Evolutionary conservation across 2,797 vertebrate genomes (phyloP).

Genomic region (Malacoraja senta): DNA sequence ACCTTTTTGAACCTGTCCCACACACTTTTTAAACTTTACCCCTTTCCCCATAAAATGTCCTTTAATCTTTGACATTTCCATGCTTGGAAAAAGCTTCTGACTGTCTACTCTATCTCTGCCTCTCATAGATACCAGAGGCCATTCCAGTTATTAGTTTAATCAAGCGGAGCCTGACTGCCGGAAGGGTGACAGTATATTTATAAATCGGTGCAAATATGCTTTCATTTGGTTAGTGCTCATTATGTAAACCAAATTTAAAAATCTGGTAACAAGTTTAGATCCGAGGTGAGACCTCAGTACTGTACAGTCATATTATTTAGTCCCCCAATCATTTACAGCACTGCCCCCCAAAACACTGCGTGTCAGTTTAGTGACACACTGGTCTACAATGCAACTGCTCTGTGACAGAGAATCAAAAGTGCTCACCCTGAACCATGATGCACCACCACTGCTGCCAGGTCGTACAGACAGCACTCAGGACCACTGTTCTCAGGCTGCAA

Average conservation of each 20-base stretch:
- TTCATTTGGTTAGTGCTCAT: neutral
- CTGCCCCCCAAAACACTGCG: neutral
- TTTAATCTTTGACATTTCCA: too few species aligned
- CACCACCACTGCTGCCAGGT: constrained; percentile 89
- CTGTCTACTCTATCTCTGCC: too few species aligned
- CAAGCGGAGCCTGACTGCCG: neutral
- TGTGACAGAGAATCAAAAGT: neutral
- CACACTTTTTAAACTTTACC: too few species aligned
- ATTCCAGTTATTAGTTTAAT: neutral
- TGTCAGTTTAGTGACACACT: neutral
- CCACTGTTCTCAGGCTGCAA: constrained; percentile 78
- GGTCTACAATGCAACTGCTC: too few species aligned
- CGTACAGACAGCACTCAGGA: constrained; percentile 81
- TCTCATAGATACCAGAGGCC: too few species aligned
- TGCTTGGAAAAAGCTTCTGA: too few species aligned
- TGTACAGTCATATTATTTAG: neutral
- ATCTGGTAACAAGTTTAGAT: neutral
- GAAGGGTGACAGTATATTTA: neutral
- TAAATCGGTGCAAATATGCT: neutral
- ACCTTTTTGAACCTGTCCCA: too few species aligned
- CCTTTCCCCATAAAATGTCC: too few species aligned
- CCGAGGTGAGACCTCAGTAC: too few species aligned
- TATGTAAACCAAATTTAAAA: neutral
- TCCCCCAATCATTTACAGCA: neutral
- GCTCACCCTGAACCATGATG: constrained; percentile 98